These are phyloP conservation scores for Adoxophyes honmai DNA, from an alignment of 1,140 invertebrate genomes.

Conservation along the genomic window DNA sequence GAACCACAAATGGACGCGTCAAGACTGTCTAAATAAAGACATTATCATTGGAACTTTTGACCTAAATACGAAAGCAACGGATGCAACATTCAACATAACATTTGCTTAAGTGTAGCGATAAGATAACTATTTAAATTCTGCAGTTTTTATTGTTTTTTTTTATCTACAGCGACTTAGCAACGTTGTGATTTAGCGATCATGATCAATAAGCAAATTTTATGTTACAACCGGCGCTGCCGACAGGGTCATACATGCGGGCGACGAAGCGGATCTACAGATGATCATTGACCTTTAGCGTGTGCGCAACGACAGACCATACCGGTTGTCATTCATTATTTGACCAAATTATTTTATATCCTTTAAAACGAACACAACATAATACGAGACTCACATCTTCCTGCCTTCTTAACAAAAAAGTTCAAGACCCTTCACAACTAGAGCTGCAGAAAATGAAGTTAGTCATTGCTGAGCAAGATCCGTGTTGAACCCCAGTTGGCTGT, in stretches of 20 bases:
- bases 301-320: constrained; percentile 57
- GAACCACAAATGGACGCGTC: too few relatives aligned
- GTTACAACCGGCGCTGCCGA: constrained; percentile 43
- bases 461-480: constrained; percentile 18
- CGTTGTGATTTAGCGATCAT: too few relatives aligned
- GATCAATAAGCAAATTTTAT: constrained; percentile 55
- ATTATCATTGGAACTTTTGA: too few relatives aligned
- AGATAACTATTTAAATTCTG: too few relatives aligned
- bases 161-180: neutral
- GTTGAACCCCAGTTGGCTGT: constrained; percentile 38
- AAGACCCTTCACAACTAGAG: neutral
- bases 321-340: constrained; percentile 66
- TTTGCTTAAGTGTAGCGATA: too few relatives aligned
- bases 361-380: constrained; percentile 37
- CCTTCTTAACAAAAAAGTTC: neutral
- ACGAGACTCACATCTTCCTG: neutral
- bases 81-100: too few relatives aligned
- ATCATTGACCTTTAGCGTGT: constrained; percentile 73
- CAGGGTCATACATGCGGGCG: constrained; percentile 66
- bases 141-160: neutral
- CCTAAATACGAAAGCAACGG: too few relatives aligned
- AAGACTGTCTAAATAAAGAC: too few relatives aligned
- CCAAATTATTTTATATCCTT: constrained; percentile 21
- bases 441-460: constrained; percentile 12
- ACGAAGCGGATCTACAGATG: constrained; percentile 74